phyloP scores from a whole-genome alignment of 2,113 vertebrate genomes.

The Orthochromis indermauri region DNA sequence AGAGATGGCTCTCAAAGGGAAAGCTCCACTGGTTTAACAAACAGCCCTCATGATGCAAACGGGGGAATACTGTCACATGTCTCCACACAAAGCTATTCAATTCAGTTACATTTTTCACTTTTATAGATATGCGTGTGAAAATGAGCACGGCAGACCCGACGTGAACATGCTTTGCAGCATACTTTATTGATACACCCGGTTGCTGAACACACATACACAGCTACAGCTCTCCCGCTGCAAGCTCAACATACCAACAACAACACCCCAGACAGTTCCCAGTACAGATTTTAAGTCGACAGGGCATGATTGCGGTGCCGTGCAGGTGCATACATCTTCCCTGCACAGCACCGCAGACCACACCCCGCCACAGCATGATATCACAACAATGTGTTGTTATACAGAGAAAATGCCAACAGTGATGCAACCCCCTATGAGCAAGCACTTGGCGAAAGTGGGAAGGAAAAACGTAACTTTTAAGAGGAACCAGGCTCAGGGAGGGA shows the following conservation, averaged over 20 bases:
- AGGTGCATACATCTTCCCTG: background rate
- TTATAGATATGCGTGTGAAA: fast-evolving
- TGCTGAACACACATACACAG: background rate
- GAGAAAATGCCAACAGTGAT: fast-evolving
- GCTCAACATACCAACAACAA: background rate
- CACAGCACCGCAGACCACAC: fast-evolving
- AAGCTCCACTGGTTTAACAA: background rate
- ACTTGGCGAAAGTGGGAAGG: background rate
- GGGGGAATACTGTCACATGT: background rate
- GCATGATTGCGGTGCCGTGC: background rate
- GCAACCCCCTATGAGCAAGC: background rate
- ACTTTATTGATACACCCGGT: background rate
- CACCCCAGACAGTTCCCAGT: background rate
- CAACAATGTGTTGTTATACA: background rate
- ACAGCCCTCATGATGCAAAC: background rate
- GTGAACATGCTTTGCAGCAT: background rate
- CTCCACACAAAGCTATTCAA: background rate
- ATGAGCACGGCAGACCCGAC: background rate
- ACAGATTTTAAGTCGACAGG: background rate
- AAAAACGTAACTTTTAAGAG: background rate
- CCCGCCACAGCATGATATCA: background rate
- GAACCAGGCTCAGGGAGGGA: background rate
- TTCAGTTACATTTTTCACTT: background rate
- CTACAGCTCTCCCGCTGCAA: background rate
- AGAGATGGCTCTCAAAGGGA: background rate